Evolutionary conservation across 2,888 invertebrate genomes (phyloP), one percentile per base, ranked within the genome.

Genomic region (Archaeoteleia sp.): DNA sequence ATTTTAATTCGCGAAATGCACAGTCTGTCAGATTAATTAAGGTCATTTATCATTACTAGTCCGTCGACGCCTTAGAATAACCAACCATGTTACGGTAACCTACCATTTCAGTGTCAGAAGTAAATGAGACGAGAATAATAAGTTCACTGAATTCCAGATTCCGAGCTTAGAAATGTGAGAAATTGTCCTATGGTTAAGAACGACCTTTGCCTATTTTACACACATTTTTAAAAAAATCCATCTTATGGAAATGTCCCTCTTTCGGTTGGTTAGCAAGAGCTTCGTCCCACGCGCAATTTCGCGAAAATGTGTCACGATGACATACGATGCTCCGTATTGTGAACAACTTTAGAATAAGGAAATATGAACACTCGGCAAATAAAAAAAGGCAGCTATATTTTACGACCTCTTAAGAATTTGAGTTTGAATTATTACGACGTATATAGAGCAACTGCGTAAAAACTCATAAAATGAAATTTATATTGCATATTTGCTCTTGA

Each of bases 201-300:
- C n/a, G n/a, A n/a, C n/a, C n/a, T 23, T 23, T 23, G 23, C 23
- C 7, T 23, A 23, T 23, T 23, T 23, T 4, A 23, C 4, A 6
- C 5, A 23, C 32, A 30, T 48, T 48, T 48, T 9, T 14, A 51
- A 46, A 55, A 54, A 34, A 63, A 49, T 45, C 40, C 46, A 48
- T 25, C 35, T 53, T 25, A 42, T 46, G 25, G 58, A 51, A 46
- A 43, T 29, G 39, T 45, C 29, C 37, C 48, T 55, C 27, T 63
- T 63, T 53, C 55, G 63, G 54, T 55, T 49, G 48, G 48, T 14
- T 32, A 17, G 2, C 55, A 30, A 23, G 42, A 30, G 20, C 54
- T 32, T 54, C 67, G 27, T 48, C 67, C 67, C 67, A 67, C 67
- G 67, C 55, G 43, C 55, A 67, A 67, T 67, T 60, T 54, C 39